Evolutionary conservation across 2,888 invertebrate species (phyloP).

Genomic region (Onthophagus sagittarius): DNA sequence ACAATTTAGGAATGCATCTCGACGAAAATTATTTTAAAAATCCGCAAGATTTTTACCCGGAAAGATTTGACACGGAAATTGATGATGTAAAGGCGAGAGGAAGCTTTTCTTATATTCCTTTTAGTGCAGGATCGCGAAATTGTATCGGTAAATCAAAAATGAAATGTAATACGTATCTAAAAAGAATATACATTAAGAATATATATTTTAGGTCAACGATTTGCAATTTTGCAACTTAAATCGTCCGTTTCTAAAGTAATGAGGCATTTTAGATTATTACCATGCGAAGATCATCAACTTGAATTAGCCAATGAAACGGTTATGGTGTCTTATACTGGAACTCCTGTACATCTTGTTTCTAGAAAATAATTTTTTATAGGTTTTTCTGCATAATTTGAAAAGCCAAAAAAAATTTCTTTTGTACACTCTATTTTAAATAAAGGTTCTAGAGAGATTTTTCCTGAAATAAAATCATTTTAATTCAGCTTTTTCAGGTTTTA

Average conservation of each 20-base stretch:
- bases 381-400: background rate
- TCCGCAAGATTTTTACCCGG: background rate
- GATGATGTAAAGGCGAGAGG: background rate
- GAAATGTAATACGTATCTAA: background rate
- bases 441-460: no score
- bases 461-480: no score
- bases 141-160: background rate
- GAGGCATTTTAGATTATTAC: background rate
- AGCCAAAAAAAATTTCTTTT: no score
- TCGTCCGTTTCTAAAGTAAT: background rate
- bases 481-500: no score
- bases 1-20: background rate
- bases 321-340: background rate
- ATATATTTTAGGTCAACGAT: slow-evolving; percentile 28
- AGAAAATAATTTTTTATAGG: background rate
- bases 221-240: slow-evolving; percentile 30
- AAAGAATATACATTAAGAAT: background rate
- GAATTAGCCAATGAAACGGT: background rate
- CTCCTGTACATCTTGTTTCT: background rate
- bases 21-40: background rate
- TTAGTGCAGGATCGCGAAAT: background rate
- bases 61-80: background rate
- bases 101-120: background rate
- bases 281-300: background rate
- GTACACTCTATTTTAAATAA: no score